These are phyloP conservation scores for Pandemis cinnamomeana DNA, from an alignment of 2,888 invertebrate genomes.

Conservation along the genomic window DNA sequence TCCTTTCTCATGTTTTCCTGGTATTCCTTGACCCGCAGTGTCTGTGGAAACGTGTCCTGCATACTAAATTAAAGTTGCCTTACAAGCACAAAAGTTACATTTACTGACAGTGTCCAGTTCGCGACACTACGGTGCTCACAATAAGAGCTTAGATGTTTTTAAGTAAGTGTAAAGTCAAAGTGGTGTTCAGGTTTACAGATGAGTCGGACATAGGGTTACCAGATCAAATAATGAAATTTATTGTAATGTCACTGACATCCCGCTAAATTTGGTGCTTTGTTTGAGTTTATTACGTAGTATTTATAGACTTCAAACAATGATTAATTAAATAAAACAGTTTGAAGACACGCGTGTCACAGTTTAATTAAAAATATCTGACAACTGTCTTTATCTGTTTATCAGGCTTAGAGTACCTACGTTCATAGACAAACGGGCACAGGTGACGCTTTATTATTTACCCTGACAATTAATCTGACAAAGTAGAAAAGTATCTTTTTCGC, in stretches of 20 bases:
- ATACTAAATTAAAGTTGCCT: conserved; percentile 25
- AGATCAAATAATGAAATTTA: background rate
- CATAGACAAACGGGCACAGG: too few relatives aligned
- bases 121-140: background rate
- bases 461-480: too few relatives aligned
- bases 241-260: background rate
- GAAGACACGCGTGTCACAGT: too few relatives aligned
- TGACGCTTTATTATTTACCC: too few relatives aligned
- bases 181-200: conserved; percentile 18
- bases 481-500: too few relatives aligned
- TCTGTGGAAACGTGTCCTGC: conserved; percentile 36
- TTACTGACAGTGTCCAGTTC: background rate
- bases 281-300: background rate
- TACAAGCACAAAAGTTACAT: background rate
- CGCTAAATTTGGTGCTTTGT: background rate
- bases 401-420: too few relatives aligned
- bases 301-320: too few relatives aligned
- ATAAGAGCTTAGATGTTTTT: conserved; percentile 1
- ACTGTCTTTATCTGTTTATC: too few relatives aligned
- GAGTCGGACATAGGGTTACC: background rate
- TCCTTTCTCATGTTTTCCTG: conserved; percentile 23
- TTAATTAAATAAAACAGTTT: too few relatives aligned
- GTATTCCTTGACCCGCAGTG: conserved; percentile 33
- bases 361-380: too few relatives aligned
- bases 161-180: background rate